Evolutionary conservation across 2,797 vertebrate species (phyloP), one percentile per base, ranked within the genome.

Genomic region (Poeciliopsis turneri): DNA sequence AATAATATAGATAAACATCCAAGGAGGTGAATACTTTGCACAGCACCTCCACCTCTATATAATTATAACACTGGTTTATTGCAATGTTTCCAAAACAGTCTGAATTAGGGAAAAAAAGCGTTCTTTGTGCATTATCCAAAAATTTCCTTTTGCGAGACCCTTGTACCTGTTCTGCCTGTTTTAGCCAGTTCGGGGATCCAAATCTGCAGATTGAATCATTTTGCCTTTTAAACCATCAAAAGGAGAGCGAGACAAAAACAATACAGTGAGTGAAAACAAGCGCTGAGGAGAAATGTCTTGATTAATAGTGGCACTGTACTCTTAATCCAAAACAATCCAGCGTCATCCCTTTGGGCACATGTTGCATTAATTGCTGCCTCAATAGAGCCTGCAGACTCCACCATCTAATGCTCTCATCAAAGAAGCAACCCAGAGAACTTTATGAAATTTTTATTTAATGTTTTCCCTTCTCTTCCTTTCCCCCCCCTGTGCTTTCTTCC

Each of bases 381-480:
- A 84, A 87, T 90, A 92, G 91, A 93, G 94, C 95, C 95, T 85
- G 92, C 87, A 95, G 95, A 94, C 93, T 93, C 84, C 86, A 89
- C 83, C 82, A 92, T 92, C 92, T 86, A 89, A 87, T 80, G 90
- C 93, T 92, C 64, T 93, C 95, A 96, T 96, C 95, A 96, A 96
- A 96, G 95, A 94, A 94, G 90, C 86, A 88, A 92, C 90, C 83
- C 72, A 74, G 87, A 91, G 85, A 95, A 95, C 95, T 95, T 96
- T 95, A 96, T 96, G 91, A 96, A 96, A 96, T 93, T 96, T 96
- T 95, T 94, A 96, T 96, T 95, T 91, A 91, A 82, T 95, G 88
- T 94, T 92, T 96, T 95, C 94, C 92, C 91, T 92, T 94, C 86
- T 90, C 90, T 90, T 90, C 91, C 90, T 86, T 86, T 89, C 88